These are phyloP conservation scores for Pachyuromys duprasi DNA, from an alignment of 2,797 vertebrate genomes.

Conservation along the genomic window DNA sequence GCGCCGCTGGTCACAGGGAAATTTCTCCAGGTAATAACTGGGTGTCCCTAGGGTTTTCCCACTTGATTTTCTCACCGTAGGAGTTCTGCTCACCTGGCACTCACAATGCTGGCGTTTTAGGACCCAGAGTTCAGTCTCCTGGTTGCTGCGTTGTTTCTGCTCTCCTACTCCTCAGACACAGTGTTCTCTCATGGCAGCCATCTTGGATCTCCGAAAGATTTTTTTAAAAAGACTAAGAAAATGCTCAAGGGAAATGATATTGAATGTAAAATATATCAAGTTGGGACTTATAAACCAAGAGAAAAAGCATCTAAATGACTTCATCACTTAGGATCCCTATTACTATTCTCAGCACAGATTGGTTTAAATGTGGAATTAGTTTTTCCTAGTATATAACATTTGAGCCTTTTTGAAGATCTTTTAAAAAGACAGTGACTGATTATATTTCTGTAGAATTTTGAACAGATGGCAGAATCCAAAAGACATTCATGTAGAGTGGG, in stretches of 20 bases:
- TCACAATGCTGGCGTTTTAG: too few species aligned
- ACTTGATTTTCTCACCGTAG: too few species aligned
- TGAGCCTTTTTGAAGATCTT: not conserved
- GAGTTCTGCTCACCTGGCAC: too few species aligned
- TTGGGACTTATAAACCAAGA: not conserved
- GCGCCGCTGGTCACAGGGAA: too few species aligned
- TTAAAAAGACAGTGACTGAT: not conserved
- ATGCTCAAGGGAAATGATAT: not conserved
- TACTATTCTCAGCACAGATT: not conserved
- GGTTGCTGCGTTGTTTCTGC: too few species aligned
- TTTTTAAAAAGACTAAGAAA: not conserved
- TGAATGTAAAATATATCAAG: not conserved
- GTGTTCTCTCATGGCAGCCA: too few species aligned
- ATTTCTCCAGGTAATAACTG: too few species aligned
- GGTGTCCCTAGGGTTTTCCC: too few species aligned
- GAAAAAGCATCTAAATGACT: not conserved
- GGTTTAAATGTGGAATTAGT: not conserved
- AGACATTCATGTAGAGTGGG: not conserved
- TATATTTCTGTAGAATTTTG: slow-evolving; percentile 28
- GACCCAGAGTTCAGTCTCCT: too few species aligned
- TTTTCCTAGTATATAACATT: not conserved
- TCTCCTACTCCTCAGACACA: too few species aligned
- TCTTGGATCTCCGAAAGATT: too few species aligned
- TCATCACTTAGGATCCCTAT: not conserved
- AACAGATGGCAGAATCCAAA: slow-evolving; percentile 1